Evolutionary conservation across 92 coral and sea anemone genomes (phyloP).

Genomic region (Palythoa heliodiscus): DNA sequence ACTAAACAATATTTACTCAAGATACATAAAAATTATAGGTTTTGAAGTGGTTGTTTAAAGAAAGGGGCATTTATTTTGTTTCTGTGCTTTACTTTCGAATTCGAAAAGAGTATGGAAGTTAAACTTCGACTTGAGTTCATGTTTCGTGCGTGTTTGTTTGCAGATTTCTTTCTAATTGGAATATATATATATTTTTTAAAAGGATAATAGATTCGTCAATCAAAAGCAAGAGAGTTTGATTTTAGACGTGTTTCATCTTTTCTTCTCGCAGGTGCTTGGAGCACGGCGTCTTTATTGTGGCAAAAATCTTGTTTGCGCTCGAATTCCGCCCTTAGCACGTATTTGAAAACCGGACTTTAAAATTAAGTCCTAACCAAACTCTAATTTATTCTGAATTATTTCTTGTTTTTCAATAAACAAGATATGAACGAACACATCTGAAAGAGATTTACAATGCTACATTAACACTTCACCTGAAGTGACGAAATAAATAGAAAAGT

Average conservation of each 20-base stretch:
- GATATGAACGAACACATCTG: slow-evolving; percentile 8
- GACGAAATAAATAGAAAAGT: slow-evolving; percentile 25
- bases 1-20: background rate
- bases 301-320: slow-evolving; percentile 19
- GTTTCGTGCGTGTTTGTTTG: slow-evolving; percentile 32
- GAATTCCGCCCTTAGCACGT: background rate
- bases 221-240: slow-evolving; percentile 4
- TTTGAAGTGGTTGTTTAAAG: background rate
- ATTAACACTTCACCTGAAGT: slow-evolving; percentile 36
- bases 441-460: slow-evolving; percentile 36
- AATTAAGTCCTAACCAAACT: slow-evolving; percentile 10
- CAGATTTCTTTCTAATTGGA: slow-evolving; percentile 25
- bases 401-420: slow-evolving; percentile 16
- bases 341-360: background rate
- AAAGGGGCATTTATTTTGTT: background rate
- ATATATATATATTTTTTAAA: slow-evolving; percentile 12
- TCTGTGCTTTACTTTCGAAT: background rate
- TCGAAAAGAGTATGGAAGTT: background rate
- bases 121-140: background rate
- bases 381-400: slow-evolving; percentile 36
- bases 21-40: background rate
- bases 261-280: slow-evolving; percentile 9
- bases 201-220: background rate
- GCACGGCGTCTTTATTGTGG: slow-evolving; percentile 37
- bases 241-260: slow-evolving; percentile 1